Evolutionary conservation across 2,888 invertebrate species (phyloP).

Genomic region (Galerucella pusilla): DNA sequence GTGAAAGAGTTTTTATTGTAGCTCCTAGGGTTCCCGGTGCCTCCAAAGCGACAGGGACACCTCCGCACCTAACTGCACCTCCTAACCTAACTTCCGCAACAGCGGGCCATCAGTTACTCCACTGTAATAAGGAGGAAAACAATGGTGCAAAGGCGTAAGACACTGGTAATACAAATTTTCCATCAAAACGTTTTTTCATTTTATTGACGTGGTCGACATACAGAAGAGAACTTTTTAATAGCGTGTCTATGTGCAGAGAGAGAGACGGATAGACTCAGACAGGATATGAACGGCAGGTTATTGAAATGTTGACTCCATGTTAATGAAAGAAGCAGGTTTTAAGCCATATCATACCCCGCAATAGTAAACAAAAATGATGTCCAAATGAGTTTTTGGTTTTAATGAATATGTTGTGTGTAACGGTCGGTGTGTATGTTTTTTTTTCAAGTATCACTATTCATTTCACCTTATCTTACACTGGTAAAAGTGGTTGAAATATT

Average conservation of each 20-base stretch:
- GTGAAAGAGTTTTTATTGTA: no score
- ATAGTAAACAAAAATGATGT: conserved; percentile 60
- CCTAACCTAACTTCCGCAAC: no score
- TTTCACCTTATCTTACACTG: conserved; percentile 13
- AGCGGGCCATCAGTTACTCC: no score
- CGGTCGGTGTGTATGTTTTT: neutral
- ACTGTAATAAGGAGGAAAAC: no score
- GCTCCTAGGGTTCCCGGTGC: no score
- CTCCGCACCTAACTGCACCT: no score
- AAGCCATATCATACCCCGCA: conserved; percentile 53
- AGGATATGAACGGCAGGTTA: conserved; percentile 63
- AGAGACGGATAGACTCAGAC: conserved; percentile 36
- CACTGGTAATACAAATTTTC: conserved; percentile 19
- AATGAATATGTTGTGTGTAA: conserved; percentile 18
- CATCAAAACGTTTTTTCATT: conserved; percentile 44
- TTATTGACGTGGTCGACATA: conserved; percentile 40
- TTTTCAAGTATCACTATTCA: neutral
- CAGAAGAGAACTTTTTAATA: conserved; percentile 49
- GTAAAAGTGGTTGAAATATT: neutral
- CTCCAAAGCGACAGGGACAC: no score
- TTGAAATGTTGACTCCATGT: conserved; percentile 63
- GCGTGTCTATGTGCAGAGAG: conserved; percentile 36
- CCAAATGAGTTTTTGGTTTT: conserved; percentile 63
- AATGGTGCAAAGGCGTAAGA: no score
- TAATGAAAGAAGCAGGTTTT: conserved; percentile 64